These are phyloP conservation scores for Chaitophorus viminalis DNA, from an alignment of 2,888 invertebrate species.

Conservation along the genomic window DNA sequence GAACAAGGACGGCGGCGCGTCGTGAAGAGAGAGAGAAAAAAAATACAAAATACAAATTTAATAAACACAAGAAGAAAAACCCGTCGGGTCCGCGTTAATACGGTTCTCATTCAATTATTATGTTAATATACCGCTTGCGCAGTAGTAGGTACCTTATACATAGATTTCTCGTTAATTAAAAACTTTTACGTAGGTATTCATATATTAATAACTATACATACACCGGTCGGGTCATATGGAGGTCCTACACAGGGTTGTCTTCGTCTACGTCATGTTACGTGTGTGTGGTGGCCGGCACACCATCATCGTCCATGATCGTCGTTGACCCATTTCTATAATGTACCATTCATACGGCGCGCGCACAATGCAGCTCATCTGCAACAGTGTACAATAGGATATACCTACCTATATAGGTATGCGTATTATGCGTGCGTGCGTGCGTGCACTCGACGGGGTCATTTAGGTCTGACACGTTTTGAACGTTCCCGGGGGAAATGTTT, in stretches of 20 bases:
- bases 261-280: neutral
- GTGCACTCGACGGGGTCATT: constrained; percentile 14
- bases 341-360: no score
- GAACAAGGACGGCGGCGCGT: no score
- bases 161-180: constrained; percentile 1
- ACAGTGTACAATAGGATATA: neutral
- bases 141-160: no score
- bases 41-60: neutral
- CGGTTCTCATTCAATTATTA: constrained; percentile 17
- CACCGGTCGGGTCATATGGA: neutral
- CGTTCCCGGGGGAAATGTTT: constrained; percentile 37
- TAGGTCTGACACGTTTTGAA: constrained; percentile 34
- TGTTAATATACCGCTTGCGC: neutral
- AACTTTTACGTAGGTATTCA: no score
- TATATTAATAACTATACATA: no score
- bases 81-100: neutral
- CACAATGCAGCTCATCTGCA: neutral
- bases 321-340: neutral
- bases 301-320: neutral
- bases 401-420: neutral
- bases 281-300: neutral
- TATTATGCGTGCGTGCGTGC: neutral
- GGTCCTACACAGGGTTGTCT: no score
- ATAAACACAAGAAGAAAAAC: neutral
- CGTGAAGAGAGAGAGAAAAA: neutral